These are phyloP conservation scores for Eupithecia tripunctaria DNA, from an alignment of 2,888 invertebrate species.

Conservation along the genomic window DNA sequence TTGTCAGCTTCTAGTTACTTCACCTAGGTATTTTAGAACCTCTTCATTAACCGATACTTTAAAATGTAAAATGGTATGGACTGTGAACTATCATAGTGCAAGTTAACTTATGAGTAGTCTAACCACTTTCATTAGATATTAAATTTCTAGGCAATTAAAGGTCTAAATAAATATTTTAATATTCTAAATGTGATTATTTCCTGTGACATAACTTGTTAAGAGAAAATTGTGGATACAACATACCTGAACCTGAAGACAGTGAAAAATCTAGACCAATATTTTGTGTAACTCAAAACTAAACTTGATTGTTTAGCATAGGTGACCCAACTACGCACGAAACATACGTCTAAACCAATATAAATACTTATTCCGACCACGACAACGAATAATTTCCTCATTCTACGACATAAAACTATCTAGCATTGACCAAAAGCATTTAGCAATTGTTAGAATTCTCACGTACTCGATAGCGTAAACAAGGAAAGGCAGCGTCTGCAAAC, in stretches of 20 bases:
- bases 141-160: neutral
- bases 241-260: neutral
- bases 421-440: constrained; percentile 28
- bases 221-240: neutral
- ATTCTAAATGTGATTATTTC: neutral
- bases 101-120: neutral
- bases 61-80: neutral
- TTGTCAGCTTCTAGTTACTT: neutral
- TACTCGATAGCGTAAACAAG: constrained; percentile 1
- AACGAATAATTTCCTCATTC: constrained; percentile 21
- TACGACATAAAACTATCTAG: constrained; percentile 17
- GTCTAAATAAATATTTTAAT: neutral
- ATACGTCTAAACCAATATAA: constrained; percentile 15
- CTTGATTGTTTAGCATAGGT: neutral
- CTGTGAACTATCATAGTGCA: neutral
- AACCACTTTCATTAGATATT: constrained; percentile 8
- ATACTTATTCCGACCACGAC: neutral
- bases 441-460: constrained; percentile 20
- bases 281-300: neutral
- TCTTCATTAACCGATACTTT: neutral
- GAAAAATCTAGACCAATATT: neutral
- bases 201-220: neutral
- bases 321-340: neutral
- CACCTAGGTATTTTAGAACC: no score
- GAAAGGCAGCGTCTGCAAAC: neutral